A percentile compares a stretch with the other conserved stretches of the same genome.
These are phyloP conservation scores for Ganaspis sp. DNA, from an alignment of 1,140 invertebrate genomes.

Conservation along the genomic window DNA sequence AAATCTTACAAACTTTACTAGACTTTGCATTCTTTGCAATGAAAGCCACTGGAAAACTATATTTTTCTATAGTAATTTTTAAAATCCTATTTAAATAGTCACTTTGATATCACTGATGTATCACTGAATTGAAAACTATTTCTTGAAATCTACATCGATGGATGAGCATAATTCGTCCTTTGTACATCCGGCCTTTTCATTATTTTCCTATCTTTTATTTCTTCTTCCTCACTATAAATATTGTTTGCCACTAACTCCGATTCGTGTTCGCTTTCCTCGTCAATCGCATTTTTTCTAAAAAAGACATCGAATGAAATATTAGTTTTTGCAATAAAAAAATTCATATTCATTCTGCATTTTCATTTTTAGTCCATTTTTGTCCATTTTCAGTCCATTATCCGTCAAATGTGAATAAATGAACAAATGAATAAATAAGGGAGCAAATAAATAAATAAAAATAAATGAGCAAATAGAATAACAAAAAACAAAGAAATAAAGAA, in stretches of 20 bases:
- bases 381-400: too few relatives aligned
- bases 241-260: conserved; percentile 39
- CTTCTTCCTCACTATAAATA: conserved; percentile 37
- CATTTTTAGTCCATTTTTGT: too few relatives aligned
- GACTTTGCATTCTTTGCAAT: not conserved
- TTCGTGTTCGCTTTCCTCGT: conserved; percentile 39
- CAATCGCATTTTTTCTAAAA: conserved; percentile 54
- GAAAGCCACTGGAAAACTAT: not conserved
- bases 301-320: not conserved
- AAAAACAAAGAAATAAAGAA: too few relatives aligned
- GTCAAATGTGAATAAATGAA: too few relatives aligned
- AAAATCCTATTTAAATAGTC: not conserved
- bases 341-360: too few relatives aligned
- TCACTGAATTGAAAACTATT: conserved; percentile 21
- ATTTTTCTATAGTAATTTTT: not conserved
- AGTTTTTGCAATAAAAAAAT: too few relatives aligned
- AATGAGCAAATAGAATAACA: too few relatives aligned
- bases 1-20: not conserved
- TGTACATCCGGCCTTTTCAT: conserved; percentile 17
- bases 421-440: too few relatives aligned
- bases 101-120: conserved; percentile 25
- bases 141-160: not conserved
- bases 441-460: too few relatives aligned
- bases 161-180: conserved; percentile 26
- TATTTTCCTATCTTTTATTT: conserved; percentile 33